These are phyloP conservation scores for Syngnathoides biaculeatus DNA, from an alignment of 2,113 vertebrate genomes.

Conservation along the genomic window DNA sequence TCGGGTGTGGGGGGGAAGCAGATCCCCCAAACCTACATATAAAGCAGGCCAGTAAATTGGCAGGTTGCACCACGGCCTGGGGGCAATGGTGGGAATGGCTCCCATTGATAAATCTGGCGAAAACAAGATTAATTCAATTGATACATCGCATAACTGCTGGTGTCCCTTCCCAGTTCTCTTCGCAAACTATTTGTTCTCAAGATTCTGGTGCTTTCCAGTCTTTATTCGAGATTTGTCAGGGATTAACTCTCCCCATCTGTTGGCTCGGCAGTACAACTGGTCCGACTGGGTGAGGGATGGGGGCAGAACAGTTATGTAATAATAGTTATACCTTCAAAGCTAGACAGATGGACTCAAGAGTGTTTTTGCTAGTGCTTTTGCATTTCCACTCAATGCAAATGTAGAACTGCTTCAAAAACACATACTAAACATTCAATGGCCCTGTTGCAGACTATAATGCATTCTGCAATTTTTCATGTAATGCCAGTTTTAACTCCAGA, in stretches of 20 bases:
- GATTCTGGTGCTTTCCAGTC: constrained; percentile 20
- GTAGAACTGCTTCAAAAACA: not conserved
- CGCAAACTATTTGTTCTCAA: constrained; percentile 6
- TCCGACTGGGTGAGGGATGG: constrained; percentile 27
- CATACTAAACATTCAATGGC: not conserved
- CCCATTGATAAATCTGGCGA: constrained; percentile 16
- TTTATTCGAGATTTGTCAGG: constrained; percentile 33
- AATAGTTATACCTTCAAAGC: constrained; percentile 26
- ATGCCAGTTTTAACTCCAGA: constrained; percentile 33
- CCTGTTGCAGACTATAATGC: constrained; percentile 6
- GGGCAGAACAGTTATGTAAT: constrained; percentile 43
- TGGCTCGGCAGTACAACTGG: constrained; percentile 38
- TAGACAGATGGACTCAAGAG: constrained; percentile 41
- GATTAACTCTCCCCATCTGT: constrained; percentile 43
- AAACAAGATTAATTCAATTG: constrained; percentile 21
- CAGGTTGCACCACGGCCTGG: constrained; percentile 45
- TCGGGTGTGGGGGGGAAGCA: too few relatives aligned
- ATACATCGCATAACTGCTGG: constrained; percentile 17
- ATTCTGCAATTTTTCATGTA: not conserved
- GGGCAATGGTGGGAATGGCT: constrained; percentile 30
- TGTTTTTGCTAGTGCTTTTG: constrained; percentile 16
- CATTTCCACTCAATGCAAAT: not conserved
- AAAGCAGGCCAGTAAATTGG: constrained; percentile 59
- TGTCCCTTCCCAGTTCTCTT: constrained; percentile 5
- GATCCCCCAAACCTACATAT: constrained; percentile 13